Base-by-base conservation (phyloP, 2,888 invertebrate species). In the Lacanobia wlatinum region DNA sequence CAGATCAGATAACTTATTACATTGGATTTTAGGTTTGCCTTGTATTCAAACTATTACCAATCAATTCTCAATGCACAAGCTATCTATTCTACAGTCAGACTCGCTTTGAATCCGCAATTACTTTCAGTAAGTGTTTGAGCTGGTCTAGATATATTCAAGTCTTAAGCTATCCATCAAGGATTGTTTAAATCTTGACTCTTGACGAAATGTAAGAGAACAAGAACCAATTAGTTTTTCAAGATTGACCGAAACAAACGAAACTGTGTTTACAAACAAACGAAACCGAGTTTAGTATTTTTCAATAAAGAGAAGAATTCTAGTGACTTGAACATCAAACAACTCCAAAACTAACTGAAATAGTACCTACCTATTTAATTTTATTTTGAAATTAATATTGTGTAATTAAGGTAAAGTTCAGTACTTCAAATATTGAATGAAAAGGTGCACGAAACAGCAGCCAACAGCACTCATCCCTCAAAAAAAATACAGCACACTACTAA, bases 61-160 rank as follows among this genome's bases (percentile, higher is more conserved):
- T 76, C 34, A 43, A 64, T 70, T 64, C 64, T 56, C 14, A 56
- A 52, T 34, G 14, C n/a, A 40, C 28, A 52, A 38, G 14, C 38
- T 60, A 60, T 55, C 34, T 6, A 48, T 55, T 14, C 3, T 18
- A 38, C 43, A 65, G 50, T 58, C 23, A 14, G 53, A 50, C 43
- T 66, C 12, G 23, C 34, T 38, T 61, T 53, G 46, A 61, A 55
- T 76, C 5, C 14, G 56, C 50, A 68, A 76, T 63, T 55, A 66
- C 50, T 66, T 64, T 62, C 56, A 65, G 65, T 53, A 76, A 62
- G 77, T 62, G 65, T 62, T 58, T 61, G 64, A 62, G 52, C 18
- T 28, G 9, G 23, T 48, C 43, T 14, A 43, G 43, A 58, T 1
- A 53, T 62, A 53, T 76, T 40, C 18, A 16, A 58, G 34, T 62